Conservation (phyloP, 1,140 invertebrate genomes). For the Musca domestica region DNA sequence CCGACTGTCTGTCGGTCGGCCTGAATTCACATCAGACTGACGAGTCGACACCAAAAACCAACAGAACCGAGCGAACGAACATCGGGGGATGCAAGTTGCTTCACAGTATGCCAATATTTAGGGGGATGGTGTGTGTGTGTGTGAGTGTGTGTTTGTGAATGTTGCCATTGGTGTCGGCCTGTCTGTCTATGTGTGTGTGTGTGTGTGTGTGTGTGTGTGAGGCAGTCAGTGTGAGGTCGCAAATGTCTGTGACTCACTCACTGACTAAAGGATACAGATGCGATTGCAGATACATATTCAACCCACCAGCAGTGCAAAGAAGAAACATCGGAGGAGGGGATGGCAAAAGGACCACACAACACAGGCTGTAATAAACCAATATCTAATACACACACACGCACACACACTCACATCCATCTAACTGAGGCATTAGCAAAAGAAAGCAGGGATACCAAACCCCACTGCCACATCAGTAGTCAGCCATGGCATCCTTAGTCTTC, state of each 20-base stretch:
- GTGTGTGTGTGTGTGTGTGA: slow-evolving; percentile 7
- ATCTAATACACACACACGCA: not conserved
- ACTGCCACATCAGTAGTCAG: not conserved
- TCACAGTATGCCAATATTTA: not conserved
- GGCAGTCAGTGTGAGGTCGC: slow-evolving; percentile 6
- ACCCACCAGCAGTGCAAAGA: not conserved
- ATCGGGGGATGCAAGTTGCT: not conserved
- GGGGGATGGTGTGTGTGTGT: not conserved
- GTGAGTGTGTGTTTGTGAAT: not conserved
- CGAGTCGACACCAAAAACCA: slow-evolving; percentile 11
- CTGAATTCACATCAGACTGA: not conserved
- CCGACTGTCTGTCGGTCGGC: not conserved
- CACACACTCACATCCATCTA: not conserved
- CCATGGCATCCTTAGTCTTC: slow-evolving; percentile 5
- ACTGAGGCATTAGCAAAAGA: too few relatives aligned
- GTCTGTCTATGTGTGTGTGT: not conserved
- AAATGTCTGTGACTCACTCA: slow-evolving; percentile 10
- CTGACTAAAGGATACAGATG: slow-evolving; percentile 13
- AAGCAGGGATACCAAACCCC: not conserved
- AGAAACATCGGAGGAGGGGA: not conserved
- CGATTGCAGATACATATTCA: slow-evolving; percentile 11
- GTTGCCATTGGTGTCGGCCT: not conserved
- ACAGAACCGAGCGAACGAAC: not conserved
- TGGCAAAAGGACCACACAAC: not conserved
- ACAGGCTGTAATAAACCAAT: slow-evolving; percentile 9